Conservation (phyloP, 2,113 vertebrate species). For the Ranitomeya imitator region DNA sequence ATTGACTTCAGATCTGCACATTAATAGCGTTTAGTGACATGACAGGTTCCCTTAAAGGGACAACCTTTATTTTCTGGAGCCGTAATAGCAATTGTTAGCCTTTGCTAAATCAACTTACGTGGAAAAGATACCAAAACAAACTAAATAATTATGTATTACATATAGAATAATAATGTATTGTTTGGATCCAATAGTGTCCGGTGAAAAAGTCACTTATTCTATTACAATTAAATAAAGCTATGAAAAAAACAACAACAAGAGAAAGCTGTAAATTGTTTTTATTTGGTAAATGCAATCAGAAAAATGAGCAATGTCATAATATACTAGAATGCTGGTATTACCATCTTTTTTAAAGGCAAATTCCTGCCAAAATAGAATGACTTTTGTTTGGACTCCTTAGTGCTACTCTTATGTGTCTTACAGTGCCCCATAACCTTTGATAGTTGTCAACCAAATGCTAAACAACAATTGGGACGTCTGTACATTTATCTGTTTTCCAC, state of each 20-base stretch:
- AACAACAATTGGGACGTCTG: no score
- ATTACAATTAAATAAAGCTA: neutral
- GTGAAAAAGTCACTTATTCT: no score
- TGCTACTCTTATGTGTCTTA: neutral
- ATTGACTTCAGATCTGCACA: no score
- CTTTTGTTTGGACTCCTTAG: neutral
- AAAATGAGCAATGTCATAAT: neutral
- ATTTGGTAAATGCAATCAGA: slow-evolving; percentile 15
- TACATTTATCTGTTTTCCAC: no score
- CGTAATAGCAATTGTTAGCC: no score
- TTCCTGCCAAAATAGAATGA: neutral
- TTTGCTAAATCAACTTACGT: no score
- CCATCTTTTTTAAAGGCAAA: neutral
- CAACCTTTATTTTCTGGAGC: neutral
- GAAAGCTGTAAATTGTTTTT: neutral
- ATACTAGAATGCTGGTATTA: neutral
- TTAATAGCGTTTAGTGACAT: no score
- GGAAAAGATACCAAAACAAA: no score
- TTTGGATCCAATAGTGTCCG: neutral
- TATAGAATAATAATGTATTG: neutral
- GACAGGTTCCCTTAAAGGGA: no score
- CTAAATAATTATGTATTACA: no score
- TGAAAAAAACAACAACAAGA: neutral
- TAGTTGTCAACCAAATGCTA: no score
- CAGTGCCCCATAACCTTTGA: no score